A percentile compares a stretch with the other conserved stretches of the same genome.
Conservation (phyloP, 2,888 invertebrate genomes). For the Aspidiotus destructor region DNA sequence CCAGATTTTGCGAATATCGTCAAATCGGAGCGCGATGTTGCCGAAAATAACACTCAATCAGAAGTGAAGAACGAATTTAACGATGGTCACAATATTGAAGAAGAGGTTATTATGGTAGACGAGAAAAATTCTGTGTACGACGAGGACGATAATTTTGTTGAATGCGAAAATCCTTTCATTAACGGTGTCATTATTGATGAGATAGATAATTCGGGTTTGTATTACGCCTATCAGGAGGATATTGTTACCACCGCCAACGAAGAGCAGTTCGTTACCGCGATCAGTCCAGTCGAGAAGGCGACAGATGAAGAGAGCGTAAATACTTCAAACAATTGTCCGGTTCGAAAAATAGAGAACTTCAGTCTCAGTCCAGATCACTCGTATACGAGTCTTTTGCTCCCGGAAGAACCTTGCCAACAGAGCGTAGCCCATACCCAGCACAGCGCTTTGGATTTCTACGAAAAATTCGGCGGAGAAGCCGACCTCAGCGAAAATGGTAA, state of each 20-base stretch:
- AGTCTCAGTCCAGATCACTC: constrained; percentile 24
- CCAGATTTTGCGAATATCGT: too few species aligned
- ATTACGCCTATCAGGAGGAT: constrained; percentile 25
- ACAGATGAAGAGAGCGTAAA: not conserved
- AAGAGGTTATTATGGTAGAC: not conserved
- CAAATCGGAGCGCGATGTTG: too few species aligned
- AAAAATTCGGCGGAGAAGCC: constrained; percentile 17
- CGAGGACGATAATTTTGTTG: not conserved
- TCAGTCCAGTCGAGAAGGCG: constrained; percentile 4
- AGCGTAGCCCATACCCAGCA: constrained; percentile 5
- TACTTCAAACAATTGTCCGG: not conserved
- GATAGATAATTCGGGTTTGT: constrained; percentile 20
- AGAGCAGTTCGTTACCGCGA: not conserved
- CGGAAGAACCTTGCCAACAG: not conserved
- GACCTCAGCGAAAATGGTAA: constrained; percentile 4
- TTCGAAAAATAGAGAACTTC: constrained; percentile 11
- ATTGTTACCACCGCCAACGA: constrained; percentile 17
- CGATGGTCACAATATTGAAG: too few species aligned
- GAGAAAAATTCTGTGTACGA: not conserved
- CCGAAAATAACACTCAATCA: too few species aligned
- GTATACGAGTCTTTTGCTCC: constrained; percentile 15
- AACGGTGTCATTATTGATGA: constrained; percentile 10
- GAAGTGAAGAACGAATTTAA: too few species aligned
- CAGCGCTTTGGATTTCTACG: constrained; percentile 20
- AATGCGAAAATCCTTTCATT: not conserved